phyloP scores from a whole-genome alignment of 2,888 invertebrate species.

The Polyommatus iphigenia region DNA sequence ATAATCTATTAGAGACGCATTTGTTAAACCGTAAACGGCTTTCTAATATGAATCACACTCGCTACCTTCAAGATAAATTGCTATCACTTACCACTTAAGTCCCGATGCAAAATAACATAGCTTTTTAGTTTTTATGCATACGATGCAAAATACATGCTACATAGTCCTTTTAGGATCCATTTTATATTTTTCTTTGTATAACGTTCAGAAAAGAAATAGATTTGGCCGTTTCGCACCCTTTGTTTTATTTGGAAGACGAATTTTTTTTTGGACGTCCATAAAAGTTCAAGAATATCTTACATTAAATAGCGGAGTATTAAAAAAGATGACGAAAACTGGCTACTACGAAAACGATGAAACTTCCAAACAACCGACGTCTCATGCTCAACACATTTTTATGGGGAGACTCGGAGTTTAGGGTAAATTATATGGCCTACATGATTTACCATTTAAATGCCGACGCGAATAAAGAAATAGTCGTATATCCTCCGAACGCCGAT shows the following conservation, averaged over 20 bases:
- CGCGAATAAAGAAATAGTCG: constrained; percentile 32
- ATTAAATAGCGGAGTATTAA: too few relatives aligned
- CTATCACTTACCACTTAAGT: not conserved
- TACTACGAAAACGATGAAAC: not conserved
- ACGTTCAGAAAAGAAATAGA: too few relatives aligned
- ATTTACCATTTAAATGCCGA: constrained; percentile 33
- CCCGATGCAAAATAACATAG: not conserved
- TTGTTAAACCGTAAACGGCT: not conserved
- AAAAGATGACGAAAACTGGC: not conserved
- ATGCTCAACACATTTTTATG: constrained; percentile 14
- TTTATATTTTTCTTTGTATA: too few relatives aligned
- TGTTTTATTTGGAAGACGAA: too few relatives aligned
- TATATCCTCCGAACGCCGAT: constrained; percentile 37
- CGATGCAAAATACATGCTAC: too few relatives aligned
- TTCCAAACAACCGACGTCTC: not conserved
- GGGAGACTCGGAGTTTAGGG: not conserved
- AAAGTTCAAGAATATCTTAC: too few relatives aligned
- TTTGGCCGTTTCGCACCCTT: too few relatives aligned
- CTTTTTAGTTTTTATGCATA: too few relatives aligned
- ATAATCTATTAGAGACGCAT: not conserved
- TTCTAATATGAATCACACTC: not conserved
- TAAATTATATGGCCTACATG: constrained; percentile 26
- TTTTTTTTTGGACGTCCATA: too few relatives aligned
- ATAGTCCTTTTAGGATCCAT: too few relatives aligned
- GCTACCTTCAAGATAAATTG: not conserved